Evolutionary conservation across 2,797 vertebrate genomes (phyloP).

Genomic region (Xenopus petersii): DNA sequence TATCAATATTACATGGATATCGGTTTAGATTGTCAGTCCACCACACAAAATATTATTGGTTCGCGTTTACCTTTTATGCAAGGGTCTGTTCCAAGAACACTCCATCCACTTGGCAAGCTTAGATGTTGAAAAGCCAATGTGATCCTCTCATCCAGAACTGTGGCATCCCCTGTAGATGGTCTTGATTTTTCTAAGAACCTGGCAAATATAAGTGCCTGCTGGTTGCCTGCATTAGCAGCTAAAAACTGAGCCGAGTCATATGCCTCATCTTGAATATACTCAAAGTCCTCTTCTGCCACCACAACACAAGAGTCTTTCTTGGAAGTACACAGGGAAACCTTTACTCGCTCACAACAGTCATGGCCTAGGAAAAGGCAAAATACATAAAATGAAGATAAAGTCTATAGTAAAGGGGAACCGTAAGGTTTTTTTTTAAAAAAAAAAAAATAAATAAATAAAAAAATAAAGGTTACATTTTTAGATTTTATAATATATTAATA

Average conservation of each 20-base stretch:
- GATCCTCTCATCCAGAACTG: slow-evolving; percentile 83
- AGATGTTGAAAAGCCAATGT: slow-evolving; percentile 87
- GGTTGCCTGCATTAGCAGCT: slow-evolving; percentile 80
- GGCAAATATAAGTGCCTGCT: slow-evolving; percentile 81
- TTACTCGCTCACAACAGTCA: slow-evolving; percentile 87
- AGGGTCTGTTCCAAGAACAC: slow-evolving; percentile 75
- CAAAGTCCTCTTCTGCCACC: slow-evolving; percentile 78
- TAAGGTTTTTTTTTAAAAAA: no score
- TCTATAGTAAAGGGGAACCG: no score
- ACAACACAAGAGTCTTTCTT: slow-evolving; percentile 65
- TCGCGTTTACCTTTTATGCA: slow-evolving; percentile 58
- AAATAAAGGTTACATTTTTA: no score
- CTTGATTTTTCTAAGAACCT: slow-evolving; percentile 82
- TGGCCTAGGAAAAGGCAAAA: slow-evolving; percentile 71
- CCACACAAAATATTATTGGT: no score
- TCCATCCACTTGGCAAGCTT: slow-evolving; percentile 82
- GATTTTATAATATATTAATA: no score
- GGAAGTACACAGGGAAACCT: slow-evolving; percentile 80
- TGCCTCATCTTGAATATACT: slow-evolving; percentile 87
- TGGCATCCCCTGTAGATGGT: slow-evolving; percentile 79
- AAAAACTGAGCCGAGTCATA: slow-evolving; percentile 91
- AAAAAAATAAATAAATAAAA: no score
- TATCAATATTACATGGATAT: no score
- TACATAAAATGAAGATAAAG: neutral
- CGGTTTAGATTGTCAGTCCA: no score